These are phyloP conservation scores for Egretta garzetta DNA, from an alignment of 2,113 vertebrate species.

Conservation along the genomic window DNA sequence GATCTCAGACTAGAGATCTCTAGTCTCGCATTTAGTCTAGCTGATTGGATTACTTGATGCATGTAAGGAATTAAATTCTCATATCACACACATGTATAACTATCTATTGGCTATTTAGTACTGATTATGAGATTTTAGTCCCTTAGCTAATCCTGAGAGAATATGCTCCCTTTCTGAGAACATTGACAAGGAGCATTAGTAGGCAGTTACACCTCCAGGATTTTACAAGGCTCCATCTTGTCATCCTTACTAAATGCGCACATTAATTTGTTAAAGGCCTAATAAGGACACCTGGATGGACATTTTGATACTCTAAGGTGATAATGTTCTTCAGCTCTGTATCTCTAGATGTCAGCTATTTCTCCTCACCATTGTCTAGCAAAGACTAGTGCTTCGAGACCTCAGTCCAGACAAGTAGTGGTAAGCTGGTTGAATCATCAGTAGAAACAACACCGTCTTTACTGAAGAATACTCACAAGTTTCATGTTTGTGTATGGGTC, in stretches of 20 bases:
- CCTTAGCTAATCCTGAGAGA: neutral
- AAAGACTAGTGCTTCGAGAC: neutral
- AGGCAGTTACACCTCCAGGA: neutral
- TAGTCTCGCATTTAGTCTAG: neutral
- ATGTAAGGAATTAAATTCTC: neutral
- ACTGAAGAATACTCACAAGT: neutral
- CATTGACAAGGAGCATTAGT: neutral
- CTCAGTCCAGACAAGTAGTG: neutral
- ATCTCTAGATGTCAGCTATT: neutral
- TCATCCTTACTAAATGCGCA: neutral
- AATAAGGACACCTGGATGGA: neutral
- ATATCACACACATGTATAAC: neutral
- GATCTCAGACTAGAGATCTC: neutral
- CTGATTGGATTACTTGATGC: neutral
- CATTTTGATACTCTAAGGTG: neutral
- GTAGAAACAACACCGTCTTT: neutral
- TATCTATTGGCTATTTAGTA: neutral
- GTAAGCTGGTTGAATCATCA: neutral
- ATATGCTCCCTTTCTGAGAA: neutral
- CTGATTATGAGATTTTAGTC: neutral
- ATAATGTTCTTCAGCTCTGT: neutral
- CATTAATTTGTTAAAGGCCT: neutral
- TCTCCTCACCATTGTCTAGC: neutral
- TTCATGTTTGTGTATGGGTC: neutral
- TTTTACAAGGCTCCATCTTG: neutral